These are phyloP conservation scores for Pimephales promelas DNA, from an alignment of 2,113 vertebrate genomes.

Conservation along the genomic window DNA sequence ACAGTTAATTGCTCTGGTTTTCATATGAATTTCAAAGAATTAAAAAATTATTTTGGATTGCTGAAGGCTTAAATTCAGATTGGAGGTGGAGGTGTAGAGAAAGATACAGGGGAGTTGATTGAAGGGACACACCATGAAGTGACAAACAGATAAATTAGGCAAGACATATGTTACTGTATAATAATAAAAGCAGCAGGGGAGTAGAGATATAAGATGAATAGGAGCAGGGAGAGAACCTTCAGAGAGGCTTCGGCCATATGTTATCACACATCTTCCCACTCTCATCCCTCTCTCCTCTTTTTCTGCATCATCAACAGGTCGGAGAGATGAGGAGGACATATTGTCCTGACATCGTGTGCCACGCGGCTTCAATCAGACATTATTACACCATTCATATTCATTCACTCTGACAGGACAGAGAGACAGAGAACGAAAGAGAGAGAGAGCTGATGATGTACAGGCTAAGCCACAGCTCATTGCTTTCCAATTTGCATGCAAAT, in stretches of 20 bases:
- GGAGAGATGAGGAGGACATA: slow-evolving; percentile 97
- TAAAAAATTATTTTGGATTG: not conserved
- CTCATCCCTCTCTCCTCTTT: slow-evolving; percentile 69
- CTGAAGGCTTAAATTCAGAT: not conserved
- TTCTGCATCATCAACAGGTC: slow-evolving; percentile 96
- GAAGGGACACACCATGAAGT: slow-evolving; percentile 1
- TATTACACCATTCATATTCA: slow-evolving; percentile 99
- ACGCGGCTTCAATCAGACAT: slow-evolving; percentile 98
- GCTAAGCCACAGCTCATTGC: slow-evolving; percentile 99
- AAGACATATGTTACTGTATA: not conserved
- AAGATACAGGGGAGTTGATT: not conserved
- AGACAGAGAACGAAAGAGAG: slow-evolving; percentile 19
- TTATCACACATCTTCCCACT: slow-evolving; percentile 53
- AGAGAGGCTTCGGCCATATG: slow-evolving; percentile 27
- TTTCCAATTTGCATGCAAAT: slow-evolving; percentile 99
- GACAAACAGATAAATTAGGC: not conserved
- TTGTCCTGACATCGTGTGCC: slow-evolving; percentile 94
- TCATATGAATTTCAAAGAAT: not conserved
- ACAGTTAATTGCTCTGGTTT: not conserved
- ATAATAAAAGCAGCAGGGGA: not conserved
- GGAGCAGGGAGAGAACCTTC: not conserved
- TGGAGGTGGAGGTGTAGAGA: not conserved
- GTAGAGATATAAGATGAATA: not conserved
- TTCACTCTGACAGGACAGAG: slow-evolving; percentile 89
- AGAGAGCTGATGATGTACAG: slow-evolving; percentile 87